Base-by-base conservation (phyloP, 2,797 vertebrate genomes). In the Syngnathus rostellatus region DNA sequence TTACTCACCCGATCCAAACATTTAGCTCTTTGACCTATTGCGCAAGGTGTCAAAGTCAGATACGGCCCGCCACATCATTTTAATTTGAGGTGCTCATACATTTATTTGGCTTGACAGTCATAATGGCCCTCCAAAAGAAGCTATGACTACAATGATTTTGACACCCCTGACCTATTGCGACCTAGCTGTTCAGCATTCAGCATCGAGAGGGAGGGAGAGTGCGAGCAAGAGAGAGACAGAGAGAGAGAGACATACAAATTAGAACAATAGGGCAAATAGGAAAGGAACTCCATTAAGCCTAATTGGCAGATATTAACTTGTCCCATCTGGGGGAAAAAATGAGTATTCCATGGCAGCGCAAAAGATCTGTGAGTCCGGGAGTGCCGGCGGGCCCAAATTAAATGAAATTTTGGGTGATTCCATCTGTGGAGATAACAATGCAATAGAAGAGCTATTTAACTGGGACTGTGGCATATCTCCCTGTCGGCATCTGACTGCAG, bases 381-480 rank as follows among this genome's bases (percentile, higher is more conserved):
- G 62, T 7, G 5, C 25, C 64, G 58, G 51, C 69, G 70, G 72
- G 63, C 65, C 25, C 67, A 76, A 79, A 85, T 83, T 75, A 80
- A 77, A 81, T 77, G 68, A 76, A 81, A 82, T 68, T 66, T 68
- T 80, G 70, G 66, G 53, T 6, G 82, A 86, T 86, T 82, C 50
- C 73, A 83, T 83, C 77, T 74, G 74, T 74, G 55, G 66, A 79
- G 78, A 84, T 83, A 83, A 64, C 68, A 72, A 70, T 68, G 78
- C 71, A 83, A 80, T 81, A 77, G 70, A 63, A 73, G 78, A 81
- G 76, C 79, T 72, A 75, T 87, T 85, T 84, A 79, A 82, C 70
- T 76, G 68, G 68, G 76, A 77, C 72, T 79, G 43, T 77, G 79
- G 77, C 79, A 73, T 79, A 81, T 86, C 82, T 77, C 71, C 74